Base-by-base conservation (phyloP, 2,797 vertebrate genomes). In the Alosa sapidissima region DNA sequence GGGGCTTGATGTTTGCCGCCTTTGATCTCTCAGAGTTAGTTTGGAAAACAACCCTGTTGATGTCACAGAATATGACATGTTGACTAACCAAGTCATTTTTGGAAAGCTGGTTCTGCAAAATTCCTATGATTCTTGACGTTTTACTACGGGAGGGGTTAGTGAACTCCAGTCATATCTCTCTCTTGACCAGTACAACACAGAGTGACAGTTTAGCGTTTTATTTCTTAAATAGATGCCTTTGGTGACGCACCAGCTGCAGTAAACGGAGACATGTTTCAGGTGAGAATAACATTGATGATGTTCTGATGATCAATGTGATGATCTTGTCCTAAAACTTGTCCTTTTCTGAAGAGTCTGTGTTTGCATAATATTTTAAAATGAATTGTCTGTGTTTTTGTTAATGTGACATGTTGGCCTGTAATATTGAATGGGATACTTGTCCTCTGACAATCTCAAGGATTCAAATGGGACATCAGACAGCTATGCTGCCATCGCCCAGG, bases 401-500 rank as follows among this genome's bases (percentile, higher is more conserved):
- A 72, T 16, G 36, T 16, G 65, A 14, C 13, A 13, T 72, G 4
- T 45, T 19, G 72, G 16, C 68, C 14, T 45, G 5, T 75, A 33
- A 16, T 75, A 7, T 19, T 72, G 10, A 2, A 6, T 75, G 33
- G 5, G 3, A 1, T 21, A 62, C 7, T 62, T 16, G 58, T 24
- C 21, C n/a, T 78, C 5, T 78, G 14, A 45, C 19, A 1, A 65
- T 47, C 36, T 36, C 14, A 91, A 99, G 98, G 97, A 98, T 89
- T 94, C 97, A 86, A 97, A 98, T 0, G 97, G 96, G 5, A 95
- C 95, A 10, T 94, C 95, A 0, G 97, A 99, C 16, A 95, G 94
- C 92, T 99, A 99, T 0, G 97, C 97, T 13, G 98, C 98, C 54
- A 98, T 99, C 52, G 97, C 98, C 84, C 97, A 97, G 90, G 98